phyloP scores from a whole-genome alignment of 2,797 vertebrate genomes.

The Sebastes cheni region DNA sequence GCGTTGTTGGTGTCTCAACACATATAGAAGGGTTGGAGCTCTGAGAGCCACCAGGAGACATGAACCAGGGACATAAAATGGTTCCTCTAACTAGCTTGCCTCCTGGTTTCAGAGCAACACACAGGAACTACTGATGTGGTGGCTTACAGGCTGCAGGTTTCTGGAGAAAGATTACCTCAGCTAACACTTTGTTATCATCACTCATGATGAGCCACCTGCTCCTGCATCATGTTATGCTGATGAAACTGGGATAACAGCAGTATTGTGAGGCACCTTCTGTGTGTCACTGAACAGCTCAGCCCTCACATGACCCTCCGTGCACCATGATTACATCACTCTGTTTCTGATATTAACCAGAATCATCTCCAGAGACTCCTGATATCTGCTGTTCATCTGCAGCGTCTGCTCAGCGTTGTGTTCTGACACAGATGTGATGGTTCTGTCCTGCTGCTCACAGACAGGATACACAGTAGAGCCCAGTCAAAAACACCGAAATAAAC shows the following conservation, averaged over 20 bases:
- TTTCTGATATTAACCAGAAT: conserved; percentile 43
- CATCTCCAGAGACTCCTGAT: conserved; percentile 23
- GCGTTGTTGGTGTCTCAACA: neutral
- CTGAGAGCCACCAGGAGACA: neutral
- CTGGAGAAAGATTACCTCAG: conserved; percentile 25
- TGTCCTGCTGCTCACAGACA: neutral
- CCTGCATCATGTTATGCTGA: conserved; percentile 23
- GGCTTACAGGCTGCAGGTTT: conserved; percentile 9
- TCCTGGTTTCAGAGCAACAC: neutral
- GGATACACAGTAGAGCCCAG: neutral
- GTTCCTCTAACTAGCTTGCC: neutral
- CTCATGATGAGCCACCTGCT: conserved; percentile 60
- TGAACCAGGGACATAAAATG: neutral
- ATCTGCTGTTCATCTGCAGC: conserved; percentile 13
- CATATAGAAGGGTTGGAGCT: neutral
- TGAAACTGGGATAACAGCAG: conserved; percentile 23
- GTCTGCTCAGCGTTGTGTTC: neutral
- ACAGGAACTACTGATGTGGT: neutral
- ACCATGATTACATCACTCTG: conserved; percentile 30
- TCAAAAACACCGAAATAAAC: neutral
- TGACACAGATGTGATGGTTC: neutral
- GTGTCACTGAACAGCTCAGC: conserved; percentile 25
- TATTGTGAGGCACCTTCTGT: conserved; percentile 23
- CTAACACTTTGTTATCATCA: conserved; percentile 26
- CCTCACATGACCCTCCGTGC: conserved; percentile 22